Evolutionary conservation across 2,113 vertebrate species (phyloP), one percentile per base, ranked within the genome.

Genomic region (Rhea americana): DNA sequence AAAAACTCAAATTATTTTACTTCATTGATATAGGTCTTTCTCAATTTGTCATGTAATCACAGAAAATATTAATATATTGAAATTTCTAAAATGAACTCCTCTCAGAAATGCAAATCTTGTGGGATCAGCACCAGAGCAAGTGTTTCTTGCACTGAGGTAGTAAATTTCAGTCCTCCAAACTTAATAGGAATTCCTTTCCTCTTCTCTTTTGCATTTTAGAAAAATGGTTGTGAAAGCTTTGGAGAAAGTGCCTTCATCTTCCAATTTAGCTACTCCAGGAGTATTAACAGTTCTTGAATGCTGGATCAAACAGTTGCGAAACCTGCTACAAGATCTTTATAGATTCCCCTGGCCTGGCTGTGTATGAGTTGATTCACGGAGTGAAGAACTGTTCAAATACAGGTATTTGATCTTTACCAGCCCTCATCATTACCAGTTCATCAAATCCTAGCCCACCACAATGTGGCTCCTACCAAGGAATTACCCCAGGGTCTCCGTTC

Each of bases 361-460:
- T 3, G 5, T 25, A 39, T 20, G 20, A 41, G 18, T n/a, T 59
- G 30, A 41, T 85, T 59, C 26, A 37, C 12, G 1, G 0, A 5
- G 1, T n/a, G 30, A 82, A 11, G n/a, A 58, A 45, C 7, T 35
- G 45, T 55, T 59, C 13, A 6, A 17, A 47, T 18, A 47, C 2
- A 39, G 58, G 48, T 35, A 62, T 87, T 83, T 90, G 45, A 6
- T 26, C 48, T 82, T 85, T 55, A 55, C 5, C 15, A 59, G 14
- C 18, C 12, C 12, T 78, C 53, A 37, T 15, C 28, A 50, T 65
- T 55, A 75, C 17, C 37, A 53, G 20, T 14, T 90, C 32, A 75
- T 71, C 61, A 75, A 93, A 14, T 58, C 17, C 66, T 24, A 84
- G 85, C 25, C 56, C 24, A 66, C 18, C 5, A 2, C 45, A 62